These are phyloP conservation scores for Oophaga pumilio DNA, from an alignment of 2,113 vertebrate genomes.

Conservation along the genomic window DNA sequence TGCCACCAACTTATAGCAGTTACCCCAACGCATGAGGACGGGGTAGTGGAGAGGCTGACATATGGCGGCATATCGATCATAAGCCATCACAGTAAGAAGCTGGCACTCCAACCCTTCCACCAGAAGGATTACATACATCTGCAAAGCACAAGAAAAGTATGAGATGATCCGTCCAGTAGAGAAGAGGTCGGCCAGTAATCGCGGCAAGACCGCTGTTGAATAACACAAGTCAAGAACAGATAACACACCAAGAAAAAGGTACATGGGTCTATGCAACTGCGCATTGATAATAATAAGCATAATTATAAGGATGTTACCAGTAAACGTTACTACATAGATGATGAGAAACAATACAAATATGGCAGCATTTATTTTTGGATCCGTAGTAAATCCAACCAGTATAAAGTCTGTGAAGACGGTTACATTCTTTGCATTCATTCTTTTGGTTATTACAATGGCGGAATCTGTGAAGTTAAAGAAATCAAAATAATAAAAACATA, in stretches of 20 bases:
- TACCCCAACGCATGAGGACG: not conserved
- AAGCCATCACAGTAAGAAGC: not conserved
- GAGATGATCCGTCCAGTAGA: not conserved
- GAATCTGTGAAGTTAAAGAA: not conserved
- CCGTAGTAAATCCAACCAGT: not conserved
- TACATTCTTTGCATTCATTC: not conserved
- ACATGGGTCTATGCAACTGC: not conserved
- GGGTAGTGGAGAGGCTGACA: not conserved
- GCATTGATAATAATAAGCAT: not conserved
- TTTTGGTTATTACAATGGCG: not conserved
- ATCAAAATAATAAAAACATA: not conserved
- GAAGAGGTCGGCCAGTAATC: not conserved
- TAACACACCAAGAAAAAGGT: not conserved
- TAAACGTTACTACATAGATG: not conserved
- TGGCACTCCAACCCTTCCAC: not conserved
- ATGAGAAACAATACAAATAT: not conserved
- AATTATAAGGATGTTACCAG: not conserved
- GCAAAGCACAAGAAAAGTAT: not conserved
- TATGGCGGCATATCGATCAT: not conserved
- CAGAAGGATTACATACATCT: not conserved
- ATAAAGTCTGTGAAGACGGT: not conserved
- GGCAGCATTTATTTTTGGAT: not conserved
- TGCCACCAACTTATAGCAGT: not conserved
- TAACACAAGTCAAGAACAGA: not conserved
- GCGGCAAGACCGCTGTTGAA: not conserved